Percentiles rank a stretch among this genome's conserved stretches.
Conservation (phyloP, 2,888 invertebrate species). For the Cybosia mesomella region DNA sequence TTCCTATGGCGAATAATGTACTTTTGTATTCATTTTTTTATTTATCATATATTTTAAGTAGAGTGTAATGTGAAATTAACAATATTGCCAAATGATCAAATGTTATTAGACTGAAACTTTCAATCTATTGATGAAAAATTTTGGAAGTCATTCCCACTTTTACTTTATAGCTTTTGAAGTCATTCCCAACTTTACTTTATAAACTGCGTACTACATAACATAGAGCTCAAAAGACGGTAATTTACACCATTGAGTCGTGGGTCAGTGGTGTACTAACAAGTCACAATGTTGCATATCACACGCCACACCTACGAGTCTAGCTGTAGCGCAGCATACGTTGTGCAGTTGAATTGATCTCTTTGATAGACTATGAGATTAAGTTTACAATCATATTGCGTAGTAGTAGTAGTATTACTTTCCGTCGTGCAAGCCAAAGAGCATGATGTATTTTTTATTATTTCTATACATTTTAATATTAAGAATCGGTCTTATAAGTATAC, state of each 20-base stretch:
- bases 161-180: slow-evolving; percentile 47
- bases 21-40: slow-evolving; percentile 67
- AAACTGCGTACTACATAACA: slow-evolving; percentile 28
- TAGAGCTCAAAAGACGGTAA: slow-evolving; percentile 21
- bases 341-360: slow-evolving; percentile 81
- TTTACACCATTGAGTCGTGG: not conserved
- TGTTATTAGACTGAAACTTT: slow-evolving; percentile 84
- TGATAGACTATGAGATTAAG: slow-evolving; percentile 76
- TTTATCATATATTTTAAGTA: slow-evolving; percentile 71
- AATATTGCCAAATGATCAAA: slow-evolving; percentile 86
- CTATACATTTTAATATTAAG: slow-evolving; percentile 80
- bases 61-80: slow-evolving; percentile 67
- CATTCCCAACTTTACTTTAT: slow-evolving; percentile 55
- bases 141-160: slow-evolving; percentile 57
- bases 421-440: slow-evolving; percentile 87
- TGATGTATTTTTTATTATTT: slow-evolving; percentile 86
- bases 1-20: slow-evolving; percentile 77
- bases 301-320: slow-evolving; percentile 51
- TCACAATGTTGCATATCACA: slow-evolving; percentile 61
- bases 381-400: slow-evolving; percentile 69
- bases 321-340: slow-evolving; percentile 54
- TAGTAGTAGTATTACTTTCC: slow-evolving; percentile 76
- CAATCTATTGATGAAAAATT: slow-evolving; percentile 62
- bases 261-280: slow-evolving; percentile 10
- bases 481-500: slow-evolving; percentile 79